Conservation (phyloP, 2,113 vertebrate species). For the Tragelaphus imberbis region DNA sequence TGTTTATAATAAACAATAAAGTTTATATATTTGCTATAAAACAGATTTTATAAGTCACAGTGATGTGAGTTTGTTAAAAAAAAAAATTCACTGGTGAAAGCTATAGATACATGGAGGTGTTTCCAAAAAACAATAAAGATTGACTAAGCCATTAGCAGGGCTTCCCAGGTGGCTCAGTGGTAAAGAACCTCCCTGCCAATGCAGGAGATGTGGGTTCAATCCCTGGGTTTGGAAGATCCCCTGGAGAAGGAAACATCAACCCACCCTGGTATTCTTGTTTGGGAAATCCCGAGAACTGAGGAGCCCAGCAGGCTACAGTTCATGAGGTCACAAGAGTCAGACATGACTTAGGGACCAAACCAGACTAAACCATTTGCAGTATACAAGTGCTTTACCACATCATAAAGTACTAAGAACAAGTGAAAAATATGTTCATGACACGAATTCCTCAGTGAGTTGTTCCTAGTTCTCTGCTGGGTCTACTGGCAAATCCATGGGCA, state of each 20-base stretch:
- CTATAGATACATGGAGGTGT: background rate
- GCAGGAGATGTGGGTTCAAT: background rate
- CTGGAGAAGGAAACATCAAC: background rate
- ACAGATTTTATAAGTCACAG: background rate
- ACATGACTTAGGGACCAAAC: background rate
- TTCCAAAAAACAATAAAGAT: slow-evolving; percentile 11
- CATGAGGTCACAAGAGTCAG: background rate
- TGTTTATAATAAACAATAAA: too few species aligned
- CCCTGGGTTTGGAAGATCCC: background rate
- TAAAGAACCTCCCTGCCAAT: background rate
- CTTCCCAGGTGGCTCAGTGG: background rate
- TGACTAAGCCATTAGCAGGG: background rate
- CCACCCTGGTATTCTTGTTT: background rate
- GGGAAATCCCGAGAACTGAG: background rate
- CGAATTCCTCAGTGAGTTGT: background rate
- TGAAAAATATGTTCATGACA: background rate
- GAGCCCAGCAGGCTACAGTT: accelerated
- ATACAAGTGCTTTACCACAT: background rate
- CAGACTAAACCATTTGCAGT: background rate
- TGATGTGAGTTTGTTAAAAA: background rate
- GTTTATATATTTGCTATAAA: background rate
- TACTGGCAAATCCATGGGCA: background rate
- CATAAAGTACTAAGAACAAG: slow-evolving; percentile 3
- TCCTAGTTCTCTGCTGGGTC: background rate
- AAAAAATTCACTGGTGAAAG: background rate